Evolutionary conservation across 2,888 invertebrate genomes (phyloP).

Genomic region (Euplexia lucipara): DNA sequence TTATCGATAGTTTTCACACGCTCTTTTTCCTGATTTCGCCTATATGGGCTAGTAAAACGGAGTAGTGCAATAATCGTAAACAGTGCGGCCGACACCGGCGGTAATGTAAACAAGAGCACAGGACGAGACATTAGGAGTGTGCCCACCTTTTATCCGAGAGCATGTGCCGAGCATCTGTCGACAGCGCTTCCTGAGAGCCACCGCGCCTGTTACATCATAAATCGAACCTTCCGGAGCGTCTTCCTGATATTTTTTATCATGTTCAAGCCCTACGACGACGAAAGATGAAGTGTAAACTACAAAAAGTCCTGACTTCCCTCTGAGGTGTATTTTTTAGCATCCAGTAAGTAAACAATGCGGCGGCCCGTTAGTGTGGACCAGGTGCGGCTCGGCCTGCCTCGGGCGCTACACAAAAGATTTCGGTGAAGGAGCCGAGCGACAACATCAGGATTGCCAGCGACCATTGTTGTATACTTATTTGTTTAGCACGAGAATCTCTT

Average conservation of each 20-base stretch:
- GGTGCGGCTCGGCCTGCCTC: constrained; percentile 82
- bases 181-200: constrained; percentile 84
- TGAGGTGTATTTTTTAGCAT: constrained; percentile 83
- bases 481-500: constrained; percentile 84
- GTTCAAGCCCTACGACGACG: constrained; percentile 85
- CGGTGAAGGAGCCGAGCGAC: constrained; percentile 83
- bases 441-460: constrained; percentile 78
- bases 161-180: constrained; percentile 90
- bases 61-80: constrained; percentile 78
- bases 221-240: constrained; percentile 88
- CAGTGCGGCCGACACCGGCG: constrained; percentile 60
- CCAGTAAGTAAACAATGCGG: constrained; percentile 82
- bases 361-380: constrained; percentile 81
- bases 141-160: constrained; percentile 81
- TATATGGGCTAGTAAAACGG: constrained; percentile 72
- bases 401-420: constrained; percentile 88
- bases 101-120: constrained; percentile 76
- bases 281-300: constrained; percentile 89
- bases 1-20: constrained; percentile 86
- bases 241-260: constrained; percentile 87
- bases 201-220: constrained; percentile 87
- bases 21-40: constrained; percentile 73
- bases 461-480: constrained; percentile 82
- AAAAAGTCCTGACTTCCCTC: constrained; percentile 81
- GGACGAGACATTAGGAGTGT: constrained; percentile 81